phyloP scores from a whole-genome alignment of 2,113 vertebrate genomes.

The Eidolon helvum region DNA sequence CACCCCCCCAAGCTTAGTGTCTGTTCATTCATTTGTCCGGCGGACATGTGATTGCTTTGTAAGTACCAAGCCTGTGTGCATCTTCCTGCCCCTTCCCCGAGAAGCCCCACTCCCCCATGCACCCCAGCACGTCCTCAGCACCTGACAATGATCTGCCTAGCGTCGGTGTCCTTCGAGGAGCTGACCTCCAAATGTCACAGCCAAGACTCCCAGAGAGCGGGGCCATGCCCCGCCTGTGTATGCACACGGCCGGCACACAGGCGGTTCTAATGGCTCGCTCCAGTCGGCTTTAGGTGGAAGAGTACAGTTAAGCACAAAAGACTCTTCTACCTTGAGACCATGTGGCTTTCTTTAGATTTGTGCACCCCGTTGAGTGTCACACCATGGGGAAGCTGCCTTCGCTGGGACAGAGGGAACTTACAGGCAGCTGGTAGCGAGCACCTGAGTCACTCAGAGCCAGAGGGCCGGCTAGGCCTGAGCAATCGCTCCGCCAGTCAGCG shows the following conservation, averaged over 20 bases:
- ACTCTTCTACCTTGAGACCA: not conserved
- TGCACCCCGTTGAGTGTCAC: not conserved
- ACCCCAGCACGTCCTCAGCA: not conserved
- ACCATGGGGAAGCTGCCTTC: not conserved
- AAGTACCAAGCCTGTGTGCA: not conserved
- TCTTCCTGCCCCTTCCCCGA: not conserved
- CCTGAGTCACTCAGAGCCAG: not conserved
- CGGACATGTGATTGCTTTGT: not conserved
- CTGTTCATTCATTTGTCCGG: not conserved
- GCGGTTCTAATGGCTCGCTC: not conserved
- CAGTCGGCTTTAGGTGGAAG: not conserved
- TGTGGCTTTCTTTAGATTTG: not conserved
- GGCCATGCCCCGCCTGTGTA: not conserved
- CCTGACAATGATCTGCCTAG: not conserved
- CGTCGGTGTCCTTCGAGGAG: not conserved
- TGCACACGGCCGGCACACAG: not conserved
- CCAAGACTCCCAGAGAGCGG: not conserved
- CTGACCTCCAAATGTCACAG: not conserved
- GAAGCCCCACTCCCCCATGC: not conserved
- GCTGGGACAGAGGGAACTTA: not conserved
- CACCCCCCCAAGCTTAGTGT: not conserved
- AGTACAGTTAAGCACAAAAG: not conserved
- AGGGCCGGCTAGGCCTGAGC: not conserved
- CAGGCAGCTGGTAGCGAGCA: accelerated
- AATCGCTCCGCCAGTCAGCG: accelerated